These are phyloP conservation scores for Phyllostomus hastatus DNA, from an alignment of 2,113 vertebrate genomes.

Conservation along the genomic window DNA sequence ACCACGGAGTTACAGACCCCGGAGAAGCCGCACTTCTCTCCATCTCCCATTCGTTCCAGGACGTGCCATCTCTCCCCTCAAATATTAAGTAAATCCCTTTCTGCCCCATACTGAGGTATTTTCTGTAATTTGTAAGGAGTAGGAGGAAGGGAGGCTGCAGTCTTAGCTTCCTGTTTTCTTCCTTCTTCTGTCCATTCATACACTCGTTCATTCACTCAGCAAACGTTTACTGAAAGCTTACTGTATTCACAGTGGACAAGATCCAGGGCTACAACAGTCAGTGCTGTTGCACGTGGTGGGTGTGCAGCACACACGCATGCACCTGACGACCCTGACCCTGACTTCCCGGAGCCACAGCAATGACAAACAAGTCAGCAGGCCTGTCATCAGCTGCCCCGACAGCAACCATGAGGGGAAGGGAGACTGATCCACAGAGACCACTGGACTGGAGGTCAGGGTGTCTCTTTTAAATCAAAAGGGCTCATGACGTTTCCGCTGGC, in stretches of 20 bases:
- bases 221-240: neutral
- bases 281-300: fast-evolving
- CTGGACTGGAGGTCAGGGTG: no score
- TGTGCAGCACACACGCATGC: fast-evolving
- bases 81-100: neutral
- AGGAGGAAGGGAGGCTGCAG: neutral
- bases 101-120: fast-evolving
- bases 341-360: neutral
- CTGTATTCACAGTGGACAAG: neutral
- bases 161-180: neutral
- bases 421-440: neutral
- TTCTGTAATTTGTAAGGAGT: neutral
- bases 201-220: neutral
- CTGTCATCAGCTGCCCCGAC: no score
- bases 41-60: neutral
- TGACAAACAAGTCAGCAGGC: neutral
- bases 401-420: neutral
- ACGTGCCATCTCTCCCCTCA: neutral
- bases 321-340: neutral
- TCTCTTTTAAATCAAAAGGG: neutral
- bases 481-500: fast-evolving
- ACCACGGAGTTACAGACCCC: neutral
- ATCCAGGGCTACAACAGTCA: neutral
- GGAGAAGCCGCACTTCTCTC: neutral
- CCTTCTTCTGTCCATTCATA: neutral